Base-by-base conservation (phyloP, 30 jellyfish, hydroid and myxozoan genomes). In the Euphysa ruthae region DNA sequence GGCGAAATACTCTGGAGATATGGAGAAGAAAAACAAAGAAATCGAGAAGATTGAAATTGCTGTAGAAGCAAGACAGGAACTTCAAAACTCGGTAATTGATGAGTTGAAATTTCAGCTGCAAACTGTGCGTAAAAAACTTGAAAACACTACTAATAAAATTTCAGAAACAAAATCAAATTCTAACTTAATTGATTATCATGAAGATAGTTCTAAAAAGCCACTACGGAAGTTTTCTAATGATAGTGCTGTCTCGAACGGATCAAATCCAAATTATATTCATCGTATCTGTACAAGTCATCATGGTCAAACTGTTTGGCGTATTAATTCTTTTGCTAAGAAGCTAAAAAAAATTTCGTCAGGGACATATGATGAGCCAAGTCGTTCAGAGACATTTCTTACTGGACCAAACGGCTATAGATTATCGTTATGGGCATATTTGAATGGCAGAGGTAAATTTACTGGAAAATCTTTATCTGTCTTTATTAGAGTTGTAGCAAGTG, bases 401-500 rank as follows among this genome's bases (percentile, higher is more conserved):
- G 97, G 94, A 13, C 94, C 94, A 50, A 70, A 68, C 70, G 97
- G 97, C 1, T 88, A 88, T 74, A 90, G 97, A 3, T 84, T 88
- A 24, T 79, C 97, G 23, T 78, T 80, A 4, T 88, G 97, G 97
- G 81, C 82, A 1, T 88, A 88, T 54, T 63, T 88, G 61, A 88
- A 88, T 73, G 97, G 97, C 46, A 89, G 97, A 12, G 97, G 97
- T 46, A 88, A 88, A 55, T 91, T 94, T 18, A 83, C 85, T 18
- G 82, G 79, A 63, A 80, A 88, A 60, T 74, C 84, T 71, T 19
- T 88, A 43, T 74, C 94, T 32, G 71, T 88, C 0, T 88, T 77
- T 43, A 91, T 88, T 42, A 89, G 97, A 21, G 83, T 88, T 13
- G 71, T 79, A 78, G 82, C 74, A 46, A 93, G 97, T 25, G 97